Evolutionary conservation across 1,140 invertebrate species (phyloP), one percentile per base, ranked within the genome.

Genomic region (Lasioglossum baleicum): DNA sequence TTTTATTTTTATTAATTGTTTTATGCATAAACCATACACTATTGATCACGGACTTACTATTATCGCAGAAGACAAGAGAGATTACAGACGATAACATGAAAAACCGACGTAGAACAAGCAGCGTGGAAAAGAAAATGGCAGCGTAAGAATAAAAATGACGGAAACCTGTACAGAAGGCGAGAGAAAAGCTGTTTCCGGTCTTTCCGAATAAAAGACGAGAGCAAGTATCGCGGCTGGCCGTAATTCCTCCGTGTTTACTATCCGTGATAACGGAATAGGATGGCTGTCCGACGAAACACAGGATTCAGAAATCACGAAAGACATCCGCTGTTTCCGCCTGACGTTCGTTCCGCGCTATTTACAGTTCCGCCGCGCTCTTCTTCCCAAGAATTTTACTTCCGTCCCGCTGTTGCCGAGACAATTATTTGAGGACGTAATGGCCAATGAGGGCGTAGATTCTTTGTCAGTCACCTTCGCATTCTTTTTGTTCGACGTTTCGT

Each of bases 221-320:
- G 48, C 48, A 51, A 65, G 76, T 65, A 79, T 65, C 70, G 42
- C 51, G 35, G 40, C 40, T 73, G 51, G 48, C 76, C 70, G 70
- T 79, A 79, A 73, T 79, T 79, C 7, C 70, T 66, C 35, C 51
- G 70, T 73, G 61, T 79, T 79, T 73, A 79, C 76, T 66, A 73
- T 64, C 76, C 76, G 70, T 73, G 70, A 73, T 79, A 73, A 79
- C 76, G 22, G 40, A 73, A 66, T 56, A 73, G 40, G 67, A 66
- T 22, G 61, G 15, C 17, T 79, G 51, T 73, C 70, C 70, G n/a
- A 58, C 61, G 69, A 22, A 73, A 73, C 61, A 40, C 51, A 65
- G 61, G 51, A 58, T 73, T 58, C 40, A 44, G 61, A 65, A 79
- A 73, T 58, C 70, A 79, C 70, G 61, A 22, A 66, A 42, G 61